A percentile compares a stretch with the other conserved stretches of the same genome.
Evolutionary conservation across 2,113 vertebrate genomes (phyloP).

Genomic region (Toxostoma redivivum): DNA sequence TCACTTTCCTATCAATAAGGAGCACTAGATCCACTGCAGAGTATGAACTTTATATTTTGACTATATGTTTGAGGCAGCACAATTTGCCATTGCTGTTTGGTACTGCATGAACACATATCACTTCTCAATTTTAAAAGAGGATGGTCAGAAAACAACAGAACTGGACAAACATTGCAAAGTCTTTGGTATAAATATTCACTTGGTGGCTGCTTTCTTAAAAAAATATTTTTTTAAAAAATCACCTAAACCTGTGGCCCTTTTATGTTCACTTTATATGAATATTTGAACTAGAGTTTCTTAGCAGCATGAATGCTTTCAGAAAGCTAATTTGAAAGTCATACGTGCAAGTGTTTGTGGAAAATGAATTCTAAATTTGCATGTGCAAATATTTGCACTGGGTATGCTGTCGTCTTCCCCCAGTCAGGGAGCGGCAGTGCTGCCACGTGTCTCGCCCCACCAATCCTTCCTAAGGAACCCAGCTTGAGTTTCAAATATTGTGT

Average conservation of each 20-base stretch:
- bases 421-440: neutral
- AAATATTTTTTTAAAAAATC: neutral
- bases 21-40: neutral
- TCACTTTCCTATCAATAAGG: neutral
- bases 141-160: neutral
- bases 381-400: conserved; percentile 59
- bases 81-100: neutral
- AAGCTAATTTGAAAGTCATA: conserved; percentile 60
- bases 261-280: conserved; percentile 30
- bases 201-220: neutral
- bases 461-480: neutral
- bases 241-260: conserved; percentile 28
- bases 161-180: neutral
- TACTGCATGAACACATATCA: rapidly evolving
- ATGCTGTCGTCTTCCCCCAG: conserved; percentile 31
- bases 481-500: conserved; percentile 53
- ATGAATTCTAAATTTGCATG: conserved; percentile 53
- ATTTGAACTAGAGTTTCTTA: conserved; percentile 52
- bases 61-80: neutral
- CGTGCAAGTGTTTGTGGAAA: conserved; percentile 50
- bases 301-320: conserved; percentile 42
- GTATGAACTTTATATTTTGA: neutral
- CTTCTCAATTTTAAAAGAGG: neutral
- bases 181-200: neutral
- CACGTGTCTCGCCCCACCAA: conserved; percentile 35